Evolutionary conservation across 1,140 invertebrate species (phyloP).

Genomic region (Melitaea cinxia): DNA sequence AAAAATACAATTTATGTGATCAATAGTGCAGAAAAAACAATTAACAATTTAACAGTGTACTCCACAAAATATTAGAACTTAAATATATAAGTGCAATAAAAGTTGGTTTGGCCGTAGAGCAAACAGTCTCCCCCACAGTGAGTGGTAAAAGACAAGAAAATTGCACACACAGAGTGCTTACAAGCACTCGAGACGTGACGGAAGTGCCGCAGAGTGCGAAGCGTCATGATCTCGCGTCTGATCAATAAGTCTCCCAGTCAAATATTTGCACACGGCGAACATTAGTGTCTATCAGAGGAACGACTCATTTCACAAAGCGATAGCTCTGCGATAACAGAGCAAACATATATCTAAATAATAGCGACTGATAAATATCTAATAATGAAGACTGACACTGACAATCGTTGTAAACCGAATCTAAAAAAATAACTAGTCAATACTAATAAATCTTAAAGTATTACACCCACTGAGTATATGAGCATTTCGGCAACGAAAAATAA

Average conservation of each 20-base stretch:
- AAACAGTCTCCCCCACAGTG: constrained; percentile 12
- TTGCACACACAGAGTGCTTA: constrained; percentile 54
- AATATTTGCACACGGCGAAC: constrained; percentile 73
- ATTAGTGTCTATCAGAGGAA: constrained; percentile 56
- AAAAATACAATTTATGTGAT: too few species aligned
- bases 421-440: too few species aligned
- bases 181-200: constrained; percentile 68
- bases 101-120: neutral
- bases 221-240: constrained; percentile 56
- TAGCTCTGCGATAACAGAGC: neutral
- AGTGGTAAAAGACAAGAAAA: constrained; percentile 39
- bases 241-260: constrained; percentile 70
- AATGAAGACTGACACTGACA: too few species aligned
- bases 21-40: too few species aligned
- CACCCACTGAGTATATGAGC: too few species aligned
- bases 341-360: neutral
- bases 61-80: neutral
- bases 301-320: constrained; percentile 6
- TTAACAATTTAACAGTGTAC: neutral
- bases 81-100: constrained; percentile 4
- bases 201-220: constrained; percentile 50
- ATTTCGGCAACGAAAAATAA: too few species aligned
- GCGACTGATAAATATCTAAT: too few species aligned
- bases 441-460: too few species aligned
- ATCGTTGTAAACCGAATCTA: too few species aligned